These are phyloP conservation scores for Plecturocebus donacophilus DNA, from an alignment of 2,113 vertebrate species.

Conservation along the genomic window DNA sequence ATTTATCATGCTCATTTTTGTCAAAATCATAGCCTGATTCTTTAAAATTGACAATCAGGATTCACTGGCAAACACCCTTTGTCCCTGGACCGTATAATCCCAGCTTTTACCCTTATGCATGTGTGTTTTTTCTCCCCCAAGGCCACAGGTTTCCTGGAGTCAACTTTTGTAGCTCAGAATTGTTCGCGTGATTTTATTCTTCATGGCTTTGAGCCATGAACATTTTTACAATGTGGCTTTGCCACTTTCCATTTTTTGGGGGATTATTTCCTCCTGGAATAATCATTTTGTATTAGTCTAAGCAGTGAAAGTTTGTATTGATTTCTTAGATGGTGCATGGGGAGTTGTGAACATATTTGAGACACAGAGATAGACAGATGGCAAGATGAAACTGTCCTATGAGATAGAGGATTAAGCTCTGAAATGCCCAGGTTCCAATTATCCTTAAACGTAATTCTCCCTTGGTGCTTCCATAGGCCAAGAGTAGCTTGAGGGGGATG, in stretches of 20 bases:
- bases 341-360: not conserved
- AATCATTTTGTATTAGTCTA: not conserved
- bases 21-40: not conserved
- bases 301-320: not conserved
- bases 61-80: not conserved
- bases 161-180: not conserved
- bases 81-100: no score
- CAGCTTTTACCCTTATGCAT: not conserved
- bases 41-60: not conserved
- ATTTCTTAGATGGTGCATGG: not conserved
- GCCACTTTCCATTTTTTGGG: not conserved
- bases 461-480: slow-evolving; percentile 85
- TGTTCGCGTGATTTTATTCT: not conserved
- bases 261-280: not conserved
- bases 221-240: not conserved
- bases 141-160: not conserved
- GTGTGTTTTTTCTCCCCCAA: not conserved
- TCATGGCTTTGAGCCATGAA: not conserved
- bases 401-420: not conserved
- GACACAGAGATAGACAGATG: not conserved
- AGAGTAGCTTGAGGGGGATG: slow-evolving; percentile 85
- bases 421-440: not conserved
- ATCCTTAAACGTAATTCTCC: not conserved
- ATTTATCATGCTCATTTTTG: not conserved
- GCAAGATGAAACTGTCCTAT: not conserved